Conservation (phyloP, 2,797 vertebrate genomes). For the Gymnopithys bicolor region DNA sequence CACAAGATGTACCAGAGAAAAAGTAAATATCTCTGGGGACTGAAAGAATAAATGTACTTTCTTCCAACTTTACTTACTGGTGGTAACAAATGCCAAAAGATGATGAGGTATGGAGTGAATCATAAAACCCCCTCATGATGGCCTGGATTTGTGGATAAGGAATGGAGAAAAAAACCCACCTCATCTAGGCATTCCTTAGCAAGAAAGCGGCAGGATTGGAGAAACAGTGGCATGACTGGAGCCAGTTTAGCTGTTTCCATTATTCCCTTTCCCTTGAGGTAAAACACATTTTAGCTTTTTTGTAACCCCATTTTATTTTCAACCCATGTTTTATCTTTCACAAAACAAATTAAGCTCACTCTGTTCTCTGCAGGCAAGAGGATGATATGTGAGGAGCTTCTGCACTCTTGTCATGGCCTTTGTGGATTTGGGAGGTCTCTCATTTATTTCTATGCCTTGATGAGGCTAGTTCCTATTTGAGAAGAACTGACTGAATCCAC, state of each 20-base stretch:
- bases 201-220: neutral
- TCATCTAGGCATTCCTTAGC: neutral
- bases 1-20: neutral
- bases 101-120: neutral
- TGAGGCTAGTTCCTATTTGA: neutral
- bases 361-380: neutral
- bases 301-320: neutral
- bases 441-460: neutral
- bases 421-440: neutral
- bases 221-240: neutral
- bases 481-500: neutral
- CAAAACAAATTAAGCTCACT: neutral
- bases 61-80: neutral
- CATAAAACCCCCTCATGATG: neutral
- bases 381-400: neutral
- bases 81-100: neutral
- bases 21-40: neutral
- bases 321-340: neutral
- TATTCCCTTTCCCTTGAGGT: neutral
- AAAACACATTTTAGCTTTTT: neutral
- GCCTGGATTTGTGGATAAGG: neutral
- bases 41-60: neutral
- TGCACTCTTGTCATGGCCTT: neutral
- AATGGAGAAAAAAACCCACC: accelerated
- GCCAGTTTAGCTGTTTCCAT: neutral